phyloP scores from a whole-genome alignment of 2,888 invertebrate genomes.

The Diogma glabrata region DNA sequence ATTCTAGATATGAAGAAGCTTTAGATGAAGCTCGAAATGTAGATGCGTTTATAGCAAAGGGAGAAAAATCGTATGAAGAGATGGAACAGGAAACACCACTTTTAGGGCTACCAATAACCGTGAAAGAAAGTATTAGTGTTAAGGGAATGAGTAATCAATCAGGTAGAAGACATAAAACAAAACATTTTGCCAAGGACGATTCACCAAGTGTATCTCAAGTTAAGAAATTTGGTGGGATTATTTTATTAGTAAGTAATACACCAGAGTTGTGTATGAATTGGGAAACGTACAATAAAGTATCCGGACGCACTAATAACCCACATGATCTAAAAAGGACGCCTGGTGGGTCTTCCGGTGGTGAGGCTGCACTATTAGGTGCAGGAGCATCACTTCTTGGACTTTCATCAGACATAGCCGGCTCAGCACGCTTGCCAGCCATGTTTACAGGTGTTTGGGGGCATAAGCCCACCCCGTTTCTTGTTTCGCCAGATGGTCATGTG shows the following conservation, averaged over 20 bases:
- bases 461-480: conserved; percentile 63
- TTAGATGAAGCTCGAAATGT: conserved; percentile 60
- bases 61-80: conserved; percentile 43
- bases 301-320: conserved; percentile 79
- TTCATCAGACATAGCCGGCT: conserved; percentile 84
- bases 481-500: conserved; percentile 55
- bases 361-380: conserved; percentile 63
- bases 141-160: conserved; percentile 69
- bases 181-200: conserved; percentile 56
- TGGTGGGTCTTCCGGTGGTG: conserved; percentile 88
- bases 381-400: conserved; percentile 73
- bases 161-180: conserved; percentile 47
- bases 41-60: conserved; percentile 53
- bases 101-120: conserved; percentile 73
- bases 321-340: conserved; percentile 67
- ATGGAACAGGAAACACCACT: conserved; percentile 59
- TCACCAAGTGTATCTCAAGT: conserved; percentile 59
- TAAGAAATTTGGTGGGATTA: conserved; percentile 70
- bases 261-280: conserved; percentile 86
- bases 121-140: conserved; percentile 70
- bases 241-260: conserved; percentile 76
- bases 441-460: conserved; percentile 92
- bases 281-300: conserved; percentile 80
- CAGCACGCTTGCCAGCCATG: conserved; percentile 76
- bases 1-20: conserved; percentile 64